Conservation (phyloP, 2,797 vertebrate genomes). For the Dendrocincla fuliginosa region DNA sequence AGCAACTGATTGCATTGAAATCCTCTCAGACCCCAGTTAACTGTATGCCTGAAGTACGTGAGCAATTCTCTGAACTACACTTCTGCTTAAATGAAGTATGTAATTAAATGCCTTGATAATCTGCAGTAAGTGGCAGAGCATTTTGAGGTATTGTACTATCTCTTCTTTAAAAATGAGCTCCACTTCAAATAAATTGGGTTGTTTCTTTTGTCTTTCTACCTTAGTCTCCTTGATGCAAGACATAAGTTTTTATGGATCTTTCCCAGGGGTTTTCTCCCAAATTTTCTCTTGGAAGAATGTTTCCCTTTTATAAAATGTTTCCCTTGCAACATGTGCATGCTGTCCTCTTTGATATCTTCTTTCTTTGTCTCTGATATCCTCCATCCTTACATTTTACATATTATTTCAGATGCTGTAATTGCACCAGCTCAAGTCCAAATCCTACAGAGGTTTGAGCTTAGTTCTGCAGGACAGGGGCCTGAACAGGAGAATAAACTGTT, state of each 20-base stretch:
- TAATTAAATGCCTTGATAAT: not conserved
- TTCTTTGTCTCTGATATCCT: not conserved
- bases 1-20: not conserved
- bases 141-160: not conserved
- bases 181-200: not conserved
- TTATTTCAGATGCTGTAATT: not conserved
- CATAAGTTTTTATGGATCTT: not conserved
- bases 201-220: not conserved
- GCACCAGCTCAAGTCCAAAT: not conserved
- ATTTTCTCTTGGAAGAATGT: not conserved
- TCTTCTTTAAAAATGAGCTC: not conserved
- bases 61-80: not conserved
- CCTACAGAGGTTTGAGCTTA: not conserved
- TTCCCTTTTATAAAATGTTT: not conserved
- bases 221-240: not conserved
- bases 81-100: not conserved
- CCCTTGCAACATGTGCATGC: not conserved
- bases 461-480: not conserved
- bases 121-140: not conserved
- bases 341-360: not conserved
- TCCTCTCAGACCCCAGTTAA: not conserved
- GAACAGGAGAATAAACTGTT: not conserved
- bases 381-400: not conserved
- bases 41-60: not conserved
- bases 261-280: not conserved